Base-by-base conservation (phyloP, 1,140 invertebrate genomes). In the Notospermus geniculatus region DNA sequence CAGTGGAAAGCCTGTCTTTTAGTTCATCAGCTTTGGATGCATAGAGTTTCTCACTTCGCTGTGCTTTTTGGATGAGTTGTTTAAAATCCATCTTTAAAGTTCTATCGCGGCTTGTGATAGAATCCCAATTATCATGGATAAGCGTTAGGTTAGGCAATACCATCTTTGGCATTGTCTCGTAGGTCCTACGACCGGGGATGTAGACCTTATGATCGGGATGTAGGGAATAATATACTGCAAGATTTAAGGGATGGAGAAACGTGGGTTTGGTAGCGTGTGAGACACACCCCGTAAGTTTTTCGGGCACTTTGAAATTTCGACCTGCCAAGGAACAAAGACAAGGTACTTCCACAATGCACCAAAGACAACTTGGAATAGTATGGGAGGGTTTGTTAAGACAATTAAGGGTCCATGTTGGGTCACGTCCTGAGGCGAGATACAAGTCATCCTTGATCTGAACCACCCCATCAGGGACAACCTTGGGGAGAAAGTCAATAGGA, bases 21-120 rank as follows among this genome's bases (percentile, higher is more conserved):
- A 36, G 32, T 7, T 4, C 32, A 36, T 36, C 32, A 36, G 15
- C 32, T 36, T 36, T 36, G 5, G 32, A 36, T 7, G 32, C 32
- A 36, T 36, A 55, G 28, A 30, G n/a, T 55, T n/a, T 55, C n/a
- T 55, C n/a, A 28, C 27, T 55, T 55, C 27, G 5, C 28, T 28
- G 2, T n/a, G n/a, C 29, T 27, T 55, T 27, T 9, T 55, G 23
- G 7, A 27, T 55, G 7, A 19, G 9, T n/a, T 23, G 7, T 27
- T 52, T 22, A 22, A 22, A 50, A 22, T 28, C 15, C 23, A 54
- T 15, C 5, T 4, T 36, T 4, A 36, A 15, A 4, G 5, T 36
- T 15, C 15, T 36, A 36, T 36, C 32, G 5, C 15, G 4, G 15
- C 32, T 36, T 4, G 5, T 15, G 15, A 36, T 36, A 36, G 5